Percentiles rank a stretch among this genome's conserved stretches.
Evolutionary conservation across 2,113 vertebrate genomes (phyloP).

Genomic region (Spizaetus ornatus): DNA sequence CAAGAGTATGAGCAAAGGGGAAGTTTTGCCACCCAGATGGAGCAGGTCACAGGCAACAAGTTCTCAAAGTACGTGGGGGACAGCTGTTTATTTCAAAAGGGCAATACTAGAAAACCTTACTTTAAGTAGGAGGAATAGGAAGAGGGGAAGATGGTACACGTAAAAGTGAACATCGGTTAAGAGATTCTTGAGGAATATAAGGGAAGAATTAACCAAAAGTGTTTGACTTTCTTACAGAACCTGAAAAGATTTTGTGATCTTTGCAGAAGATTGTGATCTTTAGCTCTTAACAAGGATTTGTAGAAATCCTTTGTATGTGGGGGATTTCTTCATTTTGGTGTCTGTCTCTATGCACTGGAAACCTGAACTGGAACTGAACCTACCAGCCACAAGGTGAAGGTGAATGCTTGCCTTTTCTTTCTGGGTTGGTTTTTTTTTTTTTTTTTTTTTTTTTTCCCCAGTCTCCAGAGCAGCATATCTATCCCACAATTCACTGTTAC

Average conservation of each 20-base stretch:
- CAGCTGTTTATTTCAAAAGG: neutral
- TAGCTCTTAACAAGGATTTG: neutral
- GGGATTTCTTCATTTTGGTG: neutral
- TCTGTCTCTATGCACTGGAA: neutral
- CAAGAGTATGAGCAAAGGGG: neutral
- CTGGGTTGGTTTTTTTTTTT: neutral
- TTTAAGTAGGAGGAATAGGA: neutral
- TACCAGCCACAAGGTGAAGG: neutral
- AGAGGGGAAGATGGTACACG: too few relatives aligned
- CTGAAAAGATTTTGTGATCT: neutral
- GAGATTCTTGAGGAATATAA: neutral
- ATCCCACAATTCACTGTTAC: neutral
- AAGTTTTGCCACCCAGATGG: neutral
- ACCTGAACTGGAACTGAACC: neutral
- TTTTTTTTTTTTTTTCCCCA: too few relatives aligned
- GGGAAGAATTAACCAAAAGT: neutral
- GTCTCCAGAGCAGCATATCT: accelerated
- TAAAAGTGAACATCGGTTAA: neutral
- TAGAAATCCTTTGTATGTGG: neutral
- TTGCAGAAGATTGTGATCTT: neutral
- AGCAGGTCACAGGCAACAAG: neutral
- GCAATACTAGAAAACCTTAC: neutral
- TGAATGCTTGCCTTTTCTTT: neutral
- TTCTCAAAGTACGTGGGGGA: neutral
- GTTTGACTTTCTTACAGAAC: neutral